phyloP scores from a whole-genome alignment of 2,888 invertebrate species.

The Aelia acuminata region DNA sequence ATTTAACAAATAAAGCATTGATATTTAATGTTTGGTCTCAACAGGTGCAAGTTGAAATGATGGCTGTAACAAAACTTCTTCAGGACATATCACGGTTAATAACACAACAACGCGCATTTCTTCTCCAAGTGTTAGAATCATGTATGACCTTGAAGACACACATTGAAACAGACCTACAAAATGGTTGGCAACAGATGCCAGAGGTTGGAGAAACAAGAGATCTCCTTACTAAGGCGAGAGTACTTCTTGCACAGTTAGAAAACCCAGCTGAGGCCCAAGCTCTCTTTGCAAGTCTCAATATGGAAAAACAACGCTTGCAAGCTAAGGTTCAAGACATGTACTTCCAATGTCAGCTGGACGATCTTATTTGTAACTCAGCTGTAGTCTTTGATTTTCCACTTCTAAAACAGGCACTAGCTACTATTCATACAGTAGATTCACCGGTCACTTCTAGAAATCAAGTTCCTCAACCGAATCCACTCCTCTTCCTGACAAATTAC shows the following conservation, averaged over 20 bases:
- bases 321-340: conserved; percentile 80
- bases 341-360: conserved; percentile 80
- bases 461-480: conserved; percentile 73
- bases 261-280: conserved; percentile 76
- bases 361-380: conserved; percentile 77
- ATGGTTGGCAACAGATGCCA: conserved; percentile 76
- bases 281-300: conserved; percentile 75
- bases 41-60: conserved; percentile 76
- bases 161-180: conserved; percentile 81
- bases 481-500: conserved; percentile 82
- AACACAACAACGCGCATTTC: conserved; percentile 79
- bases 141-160: conserved; percentile 82
- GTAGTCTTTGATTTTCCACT: conserved; percentile 79
- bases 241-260: conserved; percentile 75
- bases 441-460: conserved; percentile 68
- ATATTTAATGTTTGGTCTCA: conserved; percentile 16
- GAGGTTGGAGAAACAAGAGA: conserved; percentile 79
- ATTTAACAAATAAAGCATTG: too few species aligned
- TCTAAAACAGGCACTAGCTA: conserved; percentile 77
- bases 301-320: conserved; percentile 77
- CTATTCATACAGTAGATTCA: conserved; percentile 75
- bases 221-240: conserved; percentile 75
- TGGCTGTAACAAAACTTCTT: conserved; percentile 79
- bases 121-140: conserved; percentile 81
- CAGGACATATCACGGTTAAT: conserved; percentile 80